Percentiles rank a stretch among this genome's conserved stretches.
Evolutionary conservation across 2,113 vertebrate species (phyloP).

Genomic region (Chionis minor): DNA sequence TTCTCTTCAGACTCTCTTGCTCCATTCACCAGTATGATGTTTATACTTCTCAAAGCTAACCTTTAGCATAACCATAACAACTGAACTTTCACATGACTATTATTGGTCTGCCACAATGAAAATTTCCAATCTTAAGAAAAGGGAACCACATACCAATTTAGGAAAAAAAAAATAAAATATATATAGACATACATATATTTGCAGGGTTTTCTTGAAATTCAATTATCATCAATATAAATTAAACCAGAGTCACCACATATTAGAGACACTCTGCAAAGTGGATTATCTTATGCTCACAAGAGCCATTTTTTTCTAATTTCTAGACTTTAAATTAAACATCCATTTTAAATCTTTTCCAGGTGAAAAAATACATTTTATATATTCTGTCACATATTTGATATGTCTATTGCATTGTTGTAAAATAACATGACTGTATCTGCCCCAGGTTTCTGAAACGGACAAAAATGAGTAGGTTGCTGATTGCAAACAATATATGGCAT

Average conservation of each 20-base stretch:
- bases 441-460: background rate
- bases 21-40: background rate
- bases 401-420: background rate
- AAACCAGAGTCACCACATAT: background rate
- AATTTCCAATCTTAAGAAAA: background rate
- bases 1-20: background rate
- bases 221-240: background rate
- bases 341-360: background rate
- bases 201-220: background rate
- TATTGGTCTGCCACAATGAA: background rate
- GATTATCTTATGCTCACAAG: background rate
- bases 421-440: background rate
- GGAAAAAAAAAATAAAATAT: background rate
- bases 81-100: background rate
- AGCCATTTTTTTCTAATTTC: background rate
- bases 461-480: background rate
- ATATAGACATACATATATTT: fast-evolving
- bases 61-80: background rate
- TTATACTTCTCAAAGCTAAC: background rate
- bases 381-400: background rate
- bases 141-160: background rate
- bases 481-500: background rate
- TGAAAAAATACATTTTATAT: background rate
- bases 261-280: background rate
- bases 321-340: background rate